A percentile compares a stretch with the other conserved stretches of the same genome.
phyloP scores from a whole-genome alignment of 2,113 vertebrate species.

The zebrafish (Danio rerio) region DNA sequence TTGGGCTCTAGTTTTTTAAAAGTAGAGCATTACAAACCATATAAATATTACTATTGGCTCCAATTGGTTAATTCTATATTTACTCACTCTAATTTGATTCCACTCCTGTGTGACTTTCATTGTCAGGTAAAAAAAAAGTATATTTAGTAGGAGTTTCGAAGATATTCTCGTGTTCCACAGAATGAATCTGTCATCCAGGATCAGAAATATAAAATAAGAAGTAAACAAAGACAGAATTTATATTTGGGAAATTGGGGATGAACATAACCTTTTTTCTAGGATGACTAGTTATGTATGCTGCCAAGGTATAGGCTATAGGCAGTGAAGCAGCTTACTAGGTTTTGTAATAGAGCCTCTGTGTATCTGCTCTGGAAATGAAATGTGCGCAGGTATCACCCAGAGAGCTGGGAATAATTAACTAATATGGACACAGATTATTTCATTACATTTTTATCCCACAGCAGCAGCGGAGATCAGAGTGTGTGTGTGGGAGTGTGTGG shows the following conservation, averaged over 20 bases:
- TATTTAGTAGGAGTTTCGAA: not conserved
- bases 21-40: not conserved
- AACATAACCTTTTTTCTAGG: not conserved
- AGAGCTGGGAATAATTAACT: conserved; percentile 29
- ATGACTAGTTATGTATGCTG: not conserved
- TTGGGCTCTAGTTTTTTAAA: too few relatives aligned
- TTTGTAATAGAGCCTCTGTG: not conserved
- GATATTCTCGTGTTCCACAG: not conserved
- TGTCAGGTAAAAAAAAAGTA: not conserved
- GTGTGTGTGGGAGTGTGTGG: conserved; percentile 31
- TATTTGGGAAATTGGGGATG: not conserved
- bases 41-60: not conserved
- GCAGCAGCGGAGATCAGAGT: conserved; percentile 27
- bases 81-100: not conserved
- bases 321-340: not conserved
- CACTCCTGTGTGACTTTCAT: not conserved
- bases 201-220: not conserved
- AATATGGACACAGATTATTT: conserved; percentile 33
- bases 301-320: not conserved
- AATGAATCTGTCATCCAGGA: not conserved
- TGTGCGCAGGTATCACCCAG: conserved; percentile 20
- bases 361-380: not conserved
- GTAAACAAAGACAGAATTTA: not conserved
- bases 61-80: not conserved
- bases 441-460: conserved; percentile 32